Evolutionary conservation across 2,797 vertebrate species (phyloP).

Genomic region (Glyptemys insculpta): DNA sequence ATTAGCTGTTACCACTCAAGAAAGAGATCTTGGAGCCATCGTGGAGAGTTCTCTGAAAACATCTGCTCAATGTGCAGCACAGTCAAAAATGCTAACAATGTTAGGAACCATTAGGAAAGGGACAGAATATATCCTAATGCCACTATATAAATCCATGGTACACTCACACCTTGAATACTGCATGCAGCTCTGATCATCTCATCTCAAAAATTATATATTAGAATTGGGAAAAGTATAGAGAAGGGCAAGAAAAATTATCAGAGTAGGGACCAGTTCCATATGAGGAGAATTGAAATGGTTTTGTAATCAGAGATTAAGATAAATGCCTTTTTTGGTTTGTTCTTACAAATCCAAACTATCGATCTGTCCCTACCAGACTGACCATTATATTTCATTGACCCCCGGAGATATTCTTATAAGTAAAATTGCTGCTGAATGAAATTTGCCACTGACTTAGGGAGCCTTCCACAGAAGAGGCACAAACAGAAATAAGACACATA

Average conservation of each 20-base stretch:
- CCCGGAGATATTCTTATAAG: neutral
- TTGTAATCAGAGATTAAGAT: neutral
- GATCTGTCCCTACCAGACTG: neutral
- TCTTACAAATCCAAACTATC: neutral
- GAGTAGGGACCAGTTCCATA: neutral
- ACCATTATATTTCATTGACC: neutral
- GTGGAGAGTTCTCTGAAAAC: neutral
- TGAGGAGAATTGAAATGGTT: neutral
- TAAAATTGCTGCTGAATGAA: neutral
- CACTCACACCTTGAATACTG: neutral
- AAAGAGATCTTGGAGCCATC: neutral
- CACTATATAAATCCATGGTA: neutral
- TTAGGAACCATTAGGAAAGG: neutral
- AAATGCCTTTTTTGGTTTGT: neutral
- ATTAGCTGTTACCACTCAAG: neutral
- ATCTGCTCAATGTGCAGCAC: no score
- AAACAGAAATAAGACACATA: neutral
- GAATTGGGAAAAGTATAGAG: neutral
- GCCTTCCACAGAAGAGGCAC: neutral
- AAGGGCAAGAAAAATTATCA: neutral
- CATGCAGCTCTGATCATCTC: neutral
- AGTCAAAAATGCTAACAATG: no score
- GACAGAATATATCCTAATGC: neutral
- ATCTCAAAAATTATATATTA: neutral
- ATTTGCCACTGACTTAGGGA: neutral